phyloP scores from a whole-genome alignment of 2,113 vertebrate genomes.

The Alexandromys fortis region DNA sequence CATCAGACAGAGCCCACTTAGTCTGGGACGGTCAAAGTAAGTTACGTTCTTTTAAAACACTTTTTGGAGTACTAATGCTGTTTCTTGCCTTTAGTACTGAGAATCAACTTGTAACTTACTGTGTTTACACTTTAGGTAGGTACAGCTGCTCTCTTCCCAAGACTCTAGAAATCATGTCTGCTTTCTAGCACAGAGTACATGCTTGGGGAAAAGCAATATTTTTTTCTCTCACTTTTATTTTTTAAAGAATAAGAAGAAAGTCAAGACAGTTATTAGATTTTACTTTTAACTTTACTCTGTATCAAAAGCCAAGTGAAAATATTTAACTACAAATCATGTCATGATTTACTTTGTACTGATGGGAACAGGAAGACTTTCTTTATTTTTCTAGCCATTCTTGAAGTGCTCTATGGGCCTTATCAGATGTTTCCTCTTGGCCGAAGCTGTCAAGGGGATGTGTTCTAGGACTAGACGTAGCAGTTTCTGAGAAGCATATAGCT shows the following conservation, averaged over 20 bases:
- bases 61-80: slow-evolving; percentile 68
- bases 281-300: slow-evolving; percentile 47
- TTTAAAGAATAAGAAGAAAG: slow-evolving; percentile 37
- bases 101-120: slow-evolving; percentile 76
- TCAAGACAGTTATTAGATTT: slow-evolving; percentile 16
- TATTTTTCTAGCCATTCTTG: slow-evolving; percentile 30
- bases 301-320: slow-evolving; percentile 23
- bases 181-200: slow-evolving; percentile 31
- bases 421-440: slow-evolving; percentile 25
- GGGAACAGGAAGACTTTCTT: not conserved
- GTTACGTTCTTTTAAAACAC: slow-evolving; percentile 71
- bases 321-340: slow-evolving; percentile 20
- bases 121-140: slow-evolving; percentile 56
- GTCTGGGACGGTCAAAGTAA: slow-evolving; percentile 80
- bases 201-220: slow-evolving; percentile 57
- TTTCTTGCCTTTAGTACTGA: slow-evolving; percentile 71
- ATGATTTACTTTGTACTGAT: slow-evolving; percentile 47
- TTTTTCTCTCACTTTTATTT: not conserved
- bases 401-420: not conserved
- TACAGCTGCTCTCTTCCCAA: slow-evolving; percentile 53
- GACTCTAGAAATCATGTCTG: slow-evolving; percentile 17
- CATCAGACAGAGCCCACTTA: slow-evolving; percentile 80
- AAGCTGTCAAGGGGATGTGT: not conserved
- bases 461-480: not conserved
- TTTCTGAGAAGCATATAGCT: not conserved